phyloP scores from a whole-genome alignment of 2,888 invertebrate genomes.

The Eristalinus sepulchralis region DNA sequence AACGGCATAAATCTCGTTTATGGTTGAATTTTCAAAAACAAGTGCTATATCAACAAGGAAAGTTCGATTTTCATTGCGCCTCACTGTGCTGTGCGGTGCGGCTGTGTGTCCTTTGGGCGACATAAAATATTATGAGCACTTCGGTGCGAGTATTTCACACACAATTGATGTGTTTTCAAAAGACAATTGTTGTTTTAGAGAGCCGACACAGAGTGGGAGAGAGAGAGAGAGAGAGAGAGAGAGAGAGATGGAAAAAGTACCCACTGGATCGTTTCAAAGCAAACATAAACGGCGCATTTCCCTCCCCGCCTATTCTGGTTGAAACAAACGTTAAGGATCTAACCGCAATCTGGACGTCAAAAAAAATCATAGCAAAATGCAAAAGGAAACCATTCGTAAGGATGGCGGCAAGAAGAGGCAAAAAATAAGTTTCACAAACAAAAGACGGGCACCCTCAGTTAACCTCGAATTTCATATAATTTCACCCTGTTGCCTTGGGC shows the following conservation, averaged over 20 bases:
- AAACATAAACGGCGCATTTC: background rate
- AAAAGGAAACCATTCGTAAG: background rate
- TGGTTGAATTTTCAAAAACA: slow-evolving; percentile 60
- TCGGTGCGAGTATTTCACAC: slow-evolving; percentile 49
- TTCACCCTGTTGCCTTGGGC: slow-evolving; percentile 54
- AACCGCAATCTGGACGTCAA: background rate
- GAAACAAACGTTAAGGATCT: background rate
- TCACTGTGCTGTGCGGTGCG: background rate
- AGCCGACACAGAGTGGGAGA: background rate
- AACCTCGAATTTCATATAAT: slow-evolving; percentile 50
- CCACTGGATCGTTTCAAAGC: background rate
- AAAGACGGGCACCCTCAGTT: background rate
- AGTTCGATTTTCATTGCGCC: slow-evolving; percentile 29
- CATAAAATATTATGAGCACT: slow-evolving; percentile 62
- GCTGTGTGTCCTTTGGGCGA: slow-evolving; percentile 29
- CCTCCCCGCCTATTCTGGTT: background rate
- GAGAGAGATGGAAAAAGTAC: background rate
- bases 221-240: background rate
- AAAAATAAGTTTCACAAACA: background rate
- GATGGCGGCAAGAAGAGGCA: background rate
- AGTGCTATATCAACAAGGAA: slow-evolving; percentile 52
- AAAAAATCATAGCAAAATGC: background rate
- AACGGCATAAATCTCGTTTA: slow-evolving; percentile 65
- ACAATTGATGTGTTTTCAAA: slow-evolving; percentile 51
- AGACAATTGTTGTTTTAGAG: slow-evolving; percentile 40